Conservation (phyloP, 2,113 vertebrate species). For the Cebus imitator region DNA sequence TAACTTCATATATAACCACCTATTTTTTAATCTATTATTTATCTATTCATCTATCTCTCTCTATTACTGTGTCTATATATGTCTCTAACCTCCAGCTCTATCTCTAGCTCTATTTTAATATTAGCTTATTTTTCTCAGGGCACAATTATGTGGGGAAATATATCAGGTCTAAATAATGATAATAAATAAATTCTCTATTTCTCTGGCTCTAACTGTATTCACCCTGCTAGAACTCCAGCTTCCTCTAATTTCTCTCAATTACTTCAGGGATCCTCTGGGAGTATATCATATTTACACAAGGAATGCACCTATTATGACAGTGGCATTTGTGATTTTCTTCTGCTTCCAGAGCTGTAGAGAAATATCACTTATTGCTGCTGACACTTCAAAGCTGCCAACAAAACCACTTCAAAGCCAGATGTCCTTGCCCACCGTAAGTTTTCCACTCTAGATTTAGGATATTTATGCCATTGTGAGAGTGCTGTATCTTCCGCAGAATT, state of each 20-base stretch:
- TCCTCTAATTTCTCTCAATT: background rate
- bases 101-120: background rate
- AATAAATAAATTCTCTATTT: background rate
- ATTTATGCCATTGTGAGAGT: background rate
- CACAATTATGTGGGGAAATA: background rate
- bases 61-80: background rate
- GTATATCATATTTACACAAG: background rate
- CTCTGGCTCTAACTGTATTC: background rate
- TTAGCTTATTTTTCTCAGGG: background rate
- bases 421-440: background rate
- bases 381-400: background rate
- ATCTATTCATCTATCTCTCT: background rate
- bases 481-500: background rate
- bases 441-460: background rate
- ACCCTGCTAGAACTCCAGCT: background rate
- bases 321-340: background rate
- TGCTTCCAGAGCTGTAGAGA: background rate
- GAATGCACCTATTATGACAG: background rate
- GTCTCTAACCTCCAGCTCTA: background rate
- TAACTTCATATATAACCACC: background rate
- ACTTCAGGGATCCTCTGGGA: background rate
- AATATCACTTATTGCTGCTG: background rate
- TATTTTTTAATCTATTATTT: background rate
- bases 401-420: background rate
- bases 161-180: background rate